A percentile compares a stretch with the other conserved stretches of the same genome.
These are phyloP conservation scores for Lysandra bellargus DNA, from an alignment of 2,888 invertebrate genomes.

Conservation along the genomic window DNA sequence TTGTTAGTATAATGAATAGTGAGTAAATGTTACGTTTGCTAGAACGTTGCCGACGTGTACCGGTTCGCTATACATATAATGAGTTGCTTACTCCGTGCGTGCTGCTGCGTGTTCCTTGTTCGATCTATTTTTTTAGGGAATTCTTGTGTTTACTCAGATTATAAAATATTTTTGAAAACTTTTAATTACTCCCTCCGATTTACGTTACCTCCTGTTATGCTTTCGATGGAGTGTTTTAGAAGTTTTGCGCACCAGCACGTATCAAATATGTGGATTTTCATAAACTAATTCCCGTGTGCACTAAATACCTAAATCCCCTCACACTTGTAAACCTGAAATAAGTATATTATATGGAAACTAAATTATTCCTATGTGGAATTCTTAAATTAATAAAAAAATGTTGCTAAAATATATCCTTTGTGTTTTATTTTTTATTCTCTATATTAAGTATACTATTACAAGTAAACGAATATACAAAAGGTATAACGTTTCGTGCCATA, in stretches of 20 bases:
- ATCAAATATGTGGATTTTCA: slow-evolving; percentile 47
- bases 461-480: too few relatives aligned
- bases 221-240: slow-evolving; percentile 15
- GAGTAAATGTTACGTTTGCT: slow-evolving; percentile 72
- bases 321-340: slow-evolving; percentile 70
- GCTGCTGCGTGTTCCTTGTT: slow-evolving; percentile 29
- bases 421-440: slow-evolving; percentile 55
- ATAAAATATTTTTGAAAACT: slow-evolving; percentile 6
- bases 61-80: neutral
- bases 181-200: neutral
- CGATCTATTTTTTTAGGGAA: neutral
- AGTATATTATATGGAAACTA: slow-evolving; percentile 70
- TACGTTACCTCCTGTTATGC: neutral
- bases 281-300: slow-evolving; percentile 68
- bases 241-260: slow-evolving; percentile 31
- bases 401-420: slow-evolving; percentile 73
- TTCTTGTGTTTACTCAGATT: neutral
- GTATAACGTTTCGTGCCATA: neutral
- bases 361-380: slow-evolving; percentile 80
- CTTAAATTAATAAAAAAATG: slow-evolving; percentile 81
- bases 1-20: slow-evolving; percentile 67
- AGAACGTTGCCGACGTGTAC: slow-evolving; percentile 42
- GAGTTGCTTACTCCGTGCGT: neutral
- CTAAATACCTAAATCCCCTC: slow-evolving; percentile 55
- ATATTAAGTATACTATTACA: neutral